Conservation (phyloP, 2,113 vertebrate species). For the Phalacrocorax carbo region DNA sequence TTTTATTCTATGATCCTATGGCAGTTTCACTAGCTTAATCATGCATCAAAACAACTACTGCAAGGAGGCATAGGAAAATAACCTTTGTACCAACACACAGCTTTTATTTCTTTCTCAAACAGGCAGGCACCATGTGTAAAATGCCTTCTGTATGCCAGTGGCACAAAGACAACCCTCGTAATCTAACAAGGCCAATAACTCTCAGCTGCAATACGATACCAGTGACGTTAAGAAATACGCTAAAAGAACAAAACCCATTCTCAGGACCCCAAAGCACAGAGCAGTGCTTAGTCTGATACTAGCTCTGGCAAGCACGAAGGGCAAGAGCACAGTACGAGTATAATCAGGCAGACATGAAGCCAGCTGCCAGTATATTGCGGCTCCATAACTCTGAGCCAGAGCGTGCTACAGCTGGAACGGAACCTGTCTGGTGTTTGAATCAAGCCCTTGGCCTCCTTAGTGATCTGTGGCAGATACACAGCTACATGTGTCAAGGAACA, state of each 20-base stretch:
- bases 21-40: background rate
- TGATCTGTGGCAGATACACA: background rate
- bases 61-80: background rate
- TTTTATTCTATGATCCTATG: background rate
- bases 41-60: background rate
- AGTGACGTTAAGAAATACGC: background rate
- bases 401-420: background rate
- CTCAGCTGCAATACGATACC: background rate
- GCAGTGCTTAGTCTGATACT: too few relatives aligned
- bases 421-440: background rate
- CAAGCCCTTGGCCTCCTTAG: background rate
- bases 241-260: background rate
- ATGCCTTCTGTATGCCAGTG: background rate
- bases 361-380: accelerated
- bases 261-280: background rate
- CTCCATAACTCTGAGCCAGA: background rate
- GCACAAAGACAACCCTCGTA: background rate
- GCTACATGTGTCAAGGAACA: background rate
- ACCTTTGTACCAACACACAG: background rate
- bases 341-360: accelerated
- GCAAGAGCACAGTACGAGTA: accelerated
- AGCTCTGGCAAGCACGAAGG: background rate
- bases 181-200: background rate
- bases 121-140: background rate
- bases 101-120: background rate